Base-by-base conservation (phyloP, 1,140 invertebrate genomes). In the Rhopalosiphum maidis region DNA sequence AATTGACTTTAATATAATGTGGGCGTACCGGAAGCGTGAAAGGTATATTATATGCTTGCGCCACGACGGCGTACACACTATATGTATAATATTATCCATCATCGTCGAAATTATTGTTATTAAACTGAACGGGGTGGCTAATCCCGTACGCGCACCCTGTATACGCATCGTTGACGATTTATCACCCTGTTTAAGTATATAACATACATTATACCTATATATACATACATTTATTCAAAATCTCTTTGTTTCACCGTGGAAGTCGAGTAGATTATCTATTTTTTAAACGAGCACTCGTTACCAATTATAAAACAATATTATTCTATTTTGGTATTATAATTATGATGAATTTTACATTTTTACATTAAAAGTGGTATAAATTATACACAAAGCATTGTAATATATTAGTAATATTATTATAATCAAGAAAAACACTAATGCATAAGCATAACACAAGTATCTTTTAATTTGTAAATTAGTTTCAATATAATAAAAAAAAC, bases 1-100 rank as follows among this genome's bases (percentile, higher is more conserved):
- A 90, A 90, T 90, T 43, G 54, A 90, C 89, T 60, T 43, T 43
- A 68, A 90, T 68, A 89, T 37, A 89, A 43, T 68, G 55, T 43
- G 37, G 89, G 89, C 89, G 89, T 90, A 90, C 89, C 89, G 89
- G 89, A 90, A 90, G 54, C 89, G 55, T 68, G 54, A 68, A 43
- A n/a, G 37, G 55, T 90, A 90, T 51, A 90, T 41, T 35, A 51
- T 51, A 88, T 48, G 87, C 22, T 46, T n/a, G n/a, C 15, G 23
- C 30, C 30, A 77, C 60, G n/a, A n/a, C 30, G 60, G 15, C 30
- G 25, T 8, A 48, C 37, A 21, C 87, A 48, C 30, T n/a, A n/a
- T 30, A 68, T 77, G 60, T 77, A 77, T 6, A 77, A 35, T 48
- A 87, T 89, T 23, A 46, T 30, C 85, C 30, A 77, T 41, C 48